Evolutionary conservation across 2,797 vertebrate species (phyloP).

Genomic region (Betta splendens): DNA sequence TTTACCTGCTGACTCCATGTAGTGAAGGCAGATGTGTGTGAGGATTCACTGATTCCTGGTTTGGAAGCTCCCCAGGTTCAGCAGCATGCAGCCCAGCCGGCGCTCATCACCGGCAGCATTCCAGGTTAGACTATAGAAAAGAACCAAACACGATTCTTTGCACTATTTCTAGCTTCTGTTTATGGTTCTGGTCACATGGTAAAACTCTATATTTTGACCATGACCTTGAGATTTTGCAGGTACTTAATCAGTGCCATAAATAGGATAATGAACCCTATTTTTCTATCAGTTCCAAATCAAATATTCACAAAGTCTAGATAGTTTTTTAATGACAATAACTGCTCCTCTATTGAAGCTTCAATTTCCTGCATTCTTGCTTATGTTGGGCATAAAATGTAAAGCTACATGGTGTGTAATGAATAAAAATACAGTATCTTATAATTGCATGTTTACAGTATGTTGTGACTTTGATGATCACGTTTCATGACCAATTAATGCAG

Average conservation of each 20-base stretch:
- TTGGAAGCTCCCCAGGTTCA: conserved; percentile 88
- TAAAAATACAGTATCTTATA: no score
- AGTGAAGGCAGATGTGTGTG: conserved; percentile 82
- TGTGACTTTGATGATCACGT: no score
- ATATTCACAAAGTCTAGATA: background rate
- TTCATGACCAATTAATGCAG: no score
- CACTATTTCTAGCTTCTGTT: conserved; percentile 6
- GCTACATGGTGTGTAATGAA: no score
- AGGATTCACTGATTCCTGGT: conserved; percentile 93
- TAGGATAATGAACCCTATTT: background rate
- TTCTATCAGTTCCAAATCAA: background rate
- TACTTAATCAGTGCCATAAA: background rate
- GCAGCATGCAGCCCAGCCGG: conserved; percentile 83
- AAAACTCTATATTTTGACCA: background rate
- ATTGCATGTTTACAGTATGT: no score
- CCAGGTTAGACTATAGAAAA: conserved; percentile 84
- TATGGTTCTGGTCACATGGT: background rate
- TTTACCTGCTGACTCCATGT: conserved; percentile 26
- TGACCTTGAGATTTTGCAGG: background rate
- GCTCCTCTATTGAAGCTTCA: no score
- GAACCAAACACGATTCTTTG: background rate
- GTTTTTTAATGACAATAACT: no score
- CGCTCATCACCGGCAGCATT: conserved; percentile 83
- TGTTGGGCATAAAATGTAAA: no score
- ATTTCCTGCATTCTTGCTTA: no score